Evolutionary conservation across 2,113 vertebrate species (phyloP).

Genomic region (Antechinus stuartii): DNA sequence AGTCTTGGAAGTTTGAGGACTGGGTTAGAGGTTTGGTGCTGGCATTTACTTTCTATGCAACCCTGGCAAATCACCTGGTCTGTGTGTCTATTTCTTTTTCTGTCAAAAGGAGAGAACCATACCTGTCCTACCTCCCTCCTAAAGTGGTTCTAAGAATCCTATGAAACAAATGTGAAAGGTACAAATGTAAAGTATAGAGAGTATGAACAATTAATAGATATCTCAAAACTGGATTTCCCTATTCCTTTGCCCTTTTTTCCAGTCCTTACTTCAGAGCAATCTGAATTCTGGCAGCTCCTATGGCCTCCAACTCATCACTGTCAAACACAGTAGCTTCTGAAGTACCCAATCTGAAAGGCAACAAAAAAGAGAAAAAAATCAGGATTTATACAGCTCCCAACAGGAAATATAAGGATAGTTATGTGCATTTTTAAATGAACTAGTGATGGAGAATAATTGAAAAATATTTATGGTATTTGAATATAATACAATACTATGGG

Average conservation of each 20-base stretch:
- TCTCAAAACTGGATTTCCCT: not conserved
- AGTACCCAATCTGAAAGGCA: slow-evolving; percentile 79
- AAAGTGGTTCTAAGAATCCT: not conserved
- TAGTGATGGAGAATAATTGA: not conserved
- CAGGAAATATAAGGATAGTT: not conserved
- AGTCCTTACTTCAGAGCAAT: slow-evolving; percentile 90
- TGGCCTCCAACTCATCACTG: slow-evolving; percentile 84
- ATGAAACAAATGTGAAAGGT: not conserved
- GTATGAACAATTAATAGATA: not conserved
- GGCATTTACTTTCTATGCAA: not conserved
- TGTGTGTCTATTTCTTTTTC: not conserved
- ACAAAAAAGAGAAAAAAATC: not conserved
- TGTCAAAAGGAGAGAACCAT: not conserved
- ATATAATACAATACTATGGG: not conserved
- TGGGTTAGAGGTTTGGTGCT: not conserved
- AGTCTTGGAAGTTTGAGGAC: not conserved
- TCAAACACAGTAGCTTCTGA: slow-evolving; percentile 84
- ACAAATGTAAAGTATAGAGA: not conserved
- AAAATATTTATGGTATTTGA: not conserved
- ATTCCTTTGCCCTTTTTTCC: fast-evolving
- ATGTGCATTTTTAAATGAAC: not conserved
- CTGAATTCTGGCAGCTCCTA: slow-evolving; percentile 90
- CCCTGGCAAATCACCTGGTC: not conserved
- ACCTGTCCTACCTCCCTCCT: not conserved
- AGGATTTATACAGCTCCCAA: not conserved